Percentiles rank a stretch among this genome's conserved stretches.
phyloP scores from a whole-genome alignment of 1,140 invertebrate species.

The Cryptotermes secundus region DNA sequence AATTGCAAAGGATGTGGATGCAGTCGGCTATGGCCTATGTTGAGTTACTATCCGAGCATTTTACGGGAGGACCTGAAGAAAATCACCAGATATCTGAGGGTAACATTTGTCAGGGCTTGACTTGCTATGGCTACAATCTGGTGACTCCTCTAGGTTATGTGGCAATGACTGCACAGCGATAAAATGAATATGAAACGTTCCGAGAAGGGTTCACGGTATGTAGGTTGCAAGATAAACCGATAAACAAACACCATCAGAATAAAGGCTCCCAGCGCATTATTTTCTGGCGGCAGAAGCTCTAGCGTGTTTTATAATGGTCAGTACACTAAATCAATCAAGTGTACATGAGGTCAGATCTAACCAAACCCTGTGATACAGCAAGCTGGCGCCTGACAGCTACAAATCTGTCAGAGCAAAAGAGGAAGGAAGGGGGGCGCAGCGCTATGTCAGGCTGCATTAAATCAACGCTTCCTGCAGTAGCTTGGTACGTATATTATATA shows the following conservation, averaged over 20 bases:
- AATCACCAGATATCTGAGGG: no score
- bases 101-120: no score
- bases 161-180: no score
- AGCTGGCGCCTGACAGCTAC: background rate
- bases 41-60: no score
- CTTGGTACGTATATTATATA: background rate
- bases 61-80: no score
- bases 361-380: conserved; percentile 7
- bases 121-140: no score
- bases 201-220: no score
- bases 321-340: conserved; percentile 8
- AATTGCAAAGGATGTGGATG: no score
- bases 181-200: no score
- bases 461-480: background rate
- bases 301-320: background rate
- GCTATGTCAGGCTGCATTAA: background rate
- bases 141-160: no score
- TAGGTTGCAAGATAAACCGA: background rate
- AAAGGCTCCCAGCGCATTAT: background rate
- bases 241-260: background rate
- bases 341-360: conserved; percentile 12
- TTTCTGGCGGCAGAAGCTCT: background rate
- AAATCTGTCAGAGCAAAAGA: background rate
- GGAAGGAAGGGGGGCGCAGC: background rate
- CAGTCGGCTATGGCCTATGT: no score